A percentile compares a stretch with the other conserved stretches of the same genome.
Evolutionary conservation across 1,140 invertebrate species (phyloP).

Genomic region (Cherax destructor): DNA sequence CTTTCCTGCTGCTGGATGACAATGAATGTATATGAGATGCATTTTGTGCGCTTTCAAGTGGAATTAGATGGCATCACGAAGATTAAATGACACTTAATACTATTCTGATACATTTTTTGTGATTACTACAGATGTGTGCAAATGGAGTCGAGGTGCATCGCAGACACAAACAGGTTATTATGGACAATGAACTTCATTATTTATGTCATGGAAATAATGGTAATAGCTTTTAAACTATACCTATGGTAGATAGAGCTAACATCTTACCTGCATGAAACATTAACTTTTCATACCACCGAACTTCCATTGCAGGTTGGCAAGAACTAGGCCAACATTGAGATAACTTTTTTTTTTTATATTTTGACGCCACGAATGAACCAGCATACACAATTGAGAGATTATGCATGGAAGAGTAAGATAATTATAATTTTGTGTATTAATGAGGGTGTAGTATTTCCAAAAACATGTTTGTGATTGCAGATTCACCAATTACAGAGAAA

Average conservation of each 20-base stretch:
- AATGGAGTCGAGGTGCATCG: slow-evolving; percentile 17
- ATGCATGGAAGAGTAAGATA: neutral
- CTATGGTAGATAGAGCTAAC: neutral
- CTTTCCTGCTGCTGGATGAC: neutral
- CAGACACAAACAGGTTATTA: slow-evolving; percentile 6
- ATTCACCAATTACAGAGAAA: slow-evolving; percentile 1
- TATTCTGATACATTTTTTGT: slow-evolving; percentile 39
- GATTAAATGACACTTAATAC: slow-evolving; percentile 43
- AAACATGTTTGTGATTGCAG: slow-evolving; percentile 1
- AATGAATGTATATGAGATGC: slow-evolving; percentile 46
- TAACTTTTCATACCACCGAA: neutral
- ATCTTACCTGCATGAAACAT: neutral
- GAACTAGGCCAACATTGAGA: neutral
- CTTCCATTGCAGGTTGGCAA: neutral
- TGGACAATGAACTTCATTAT: neutral
- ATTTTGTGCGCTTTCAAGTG: slow-evolving; percentile 34
- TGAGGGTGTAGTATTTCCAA: neutral
- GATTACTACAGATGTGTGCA: slow-evolving; percentile 45
- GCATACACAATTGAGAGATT: neutral
- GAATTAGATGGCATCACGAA: slow-evolving; percentile 26
- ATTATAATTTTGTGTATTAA: neutral
- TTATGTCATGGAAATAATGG: neutral
- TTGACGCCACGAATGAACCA: too few species aligned
- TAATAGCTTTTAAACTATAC: neutral
- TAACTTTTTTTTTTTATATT: neutral